Conservation (phyloP, 2,797 vertebrate genomes). For the Xiphophorus birchmanni region DNA sequence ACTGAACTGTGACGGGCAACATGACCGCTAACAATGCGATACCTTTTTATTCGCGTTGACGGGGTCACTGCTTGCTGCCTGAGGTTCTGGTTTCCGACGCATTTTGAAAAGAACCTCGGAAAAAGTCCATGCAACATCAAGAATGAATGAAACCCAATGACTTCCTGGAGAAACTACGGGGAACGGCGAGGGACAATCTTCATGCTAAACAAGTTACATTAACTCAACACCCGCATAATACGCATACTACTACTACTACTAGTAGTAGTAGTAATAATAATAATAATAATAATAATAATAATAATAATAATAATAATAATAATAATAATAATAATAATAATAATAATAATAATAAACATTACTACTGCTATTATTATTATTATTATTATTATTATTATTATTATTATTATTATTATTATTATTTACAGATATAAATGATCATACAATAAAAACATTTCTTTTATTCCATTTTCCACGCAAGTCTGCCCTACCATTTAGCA, state of each 20-base stretch:
- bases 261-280: too few species aligned
- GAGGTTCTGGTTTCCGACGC: conserved; percentile 70
- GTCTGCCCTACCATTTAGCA: too few species aligned
- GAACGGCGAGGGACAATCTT: conserved; percentile 38
- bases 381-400: too few species aligned
- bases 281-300: too few species aligned
- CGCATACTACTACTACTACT: too few species aligned
- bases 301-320: too few species aligned
- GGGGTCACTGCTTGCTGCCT: conserved; percentile 46
- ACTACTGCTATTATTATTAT: too few species aligned
- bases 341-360: too few species aligned
- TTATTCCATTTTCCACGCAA: neutral
- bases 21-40: neutral
- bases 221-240: too few species aligned
- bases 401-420: neutral
- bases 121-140: neutral
- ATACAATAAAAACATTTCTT: neutral
- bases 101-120: conserved; percentile 41
- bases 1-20: conserved; percentile 2
- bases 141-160: conserved; percentile 58
- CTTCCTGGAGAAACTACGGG: conserved; percentile 57
- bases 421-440: neutral
- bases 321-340: too few species aligned
- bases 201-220: neutral
- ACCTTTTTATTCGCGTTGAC: conserved; percentile 64